Evolutionary conservation across 2,888 invertebrate genomes (phyloP).

Genomic region (Aplocera efformata): DNA sequence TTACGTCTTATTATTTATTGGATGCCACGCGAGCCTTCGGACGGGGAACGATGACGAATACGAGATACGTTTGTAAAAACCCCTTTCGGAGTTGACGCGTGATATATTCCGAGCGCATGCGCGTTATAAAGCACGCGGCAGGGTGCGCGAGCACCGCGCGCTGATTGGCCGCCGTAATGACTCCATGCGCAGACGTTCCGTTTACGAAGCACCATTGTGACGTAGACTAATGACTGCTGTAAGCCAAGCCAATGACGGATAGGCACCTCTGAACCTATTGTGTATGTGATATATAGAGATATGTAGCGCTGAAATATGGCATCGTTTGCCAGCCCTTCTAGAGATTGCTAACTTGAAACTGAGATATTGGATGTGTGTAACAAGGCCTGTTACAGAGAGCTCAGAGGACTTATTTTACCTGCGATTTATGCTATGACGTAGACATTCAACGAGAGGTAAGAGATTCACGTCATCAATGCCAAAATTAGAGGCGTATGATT

Average conservation of each 20-base stretch:
- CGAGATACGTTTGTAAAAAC: constrained; percentile 72
- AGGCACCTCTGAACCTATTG: constrained; percentile 71
- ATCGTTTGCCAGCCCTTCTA: constrained; percentile 39
- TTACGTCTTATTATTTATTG: constrained; percentile 70
- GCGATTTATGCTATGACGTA: constrained; percentile 1
- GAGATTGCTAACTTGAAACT: constrained; percentile 33
- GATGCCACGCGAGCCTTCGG: constrained; percentile 50
- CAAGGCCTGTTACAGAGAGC: constrained; percentile 10
- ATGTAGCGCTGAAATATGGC: constrained; percentile 41
- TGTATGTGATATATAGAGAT: constrained; percentile 52
- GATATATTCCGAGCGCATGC: constrained; percentile 69
- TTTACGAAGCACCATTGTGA: constrained; percentile 50
- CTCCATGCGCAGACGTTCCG: constrained; percentile 56
- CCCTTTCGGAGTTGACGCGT: constrained; percentile 69
- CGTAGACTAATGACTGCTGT: constrained; percentile 66
- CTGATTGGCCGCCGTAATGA: constrained; percentile 69
- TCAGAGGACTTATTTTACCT: constrained; percentile 12
- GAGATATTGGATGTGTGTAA: constrained; percentile 26
- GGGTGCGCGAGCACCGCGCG: constrained; percentile 65
- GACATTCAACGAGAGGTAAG: neutral
- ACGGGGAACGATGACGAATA: constrained; percentile 76
- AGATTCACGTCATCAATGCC: too few species aligned
- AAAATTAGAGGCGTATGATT: too few species aligned
- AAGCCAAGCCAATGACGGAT: constrained; percentile 74
- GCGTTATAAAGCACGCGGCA: constrained; percentile 72